Evolutionary conservation across 2,797 vertebrate genomes (phyloP).

Genomic region (Rhyacichthys aspro): DNA sequence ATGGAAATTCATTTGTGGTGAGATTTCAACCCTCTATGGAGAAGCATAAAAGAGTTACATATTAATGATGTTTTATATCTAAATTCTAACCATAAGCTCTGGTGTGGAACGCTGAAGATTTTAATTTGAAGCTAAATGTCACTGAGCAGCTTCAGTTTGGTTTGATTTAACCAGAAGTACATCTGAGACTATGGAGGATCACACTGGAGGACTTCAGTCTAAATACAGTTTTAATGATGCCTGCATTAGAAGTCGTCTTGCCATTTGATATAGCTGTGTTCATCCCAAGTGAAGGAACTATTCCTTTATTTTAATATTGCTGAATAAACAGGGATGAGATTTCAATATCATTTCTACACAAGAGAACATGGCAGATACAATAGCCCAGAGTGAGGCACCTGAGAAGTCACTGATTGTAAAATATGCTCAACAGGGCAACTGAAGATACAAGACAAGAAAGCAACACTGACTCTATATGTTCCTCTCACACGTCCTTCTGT

Average conservation of each 20-base stretch:
- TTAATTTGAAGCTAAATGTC: conserved; percentile 20
- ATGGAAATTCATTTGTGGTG: conserved; percentile 9
- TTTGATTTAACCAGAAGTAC: conserved; percentile 25
- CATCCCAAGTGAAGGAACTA: too few relatives aligned
- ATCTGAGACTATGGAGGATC: conserved; percentile 13
- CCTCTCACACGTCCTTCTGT: background rate
- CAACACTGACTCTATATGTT: background rate
- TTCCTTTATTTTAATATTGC: too few relatives aligned
- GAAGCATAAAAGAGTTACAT: background rate
- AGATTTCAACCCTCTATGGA: background rate
- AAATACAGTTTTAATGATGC: conserved; percentile 20
- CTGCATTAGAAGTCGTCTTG: background rate
- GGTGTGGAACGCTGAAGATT: conserved; percentile 20
- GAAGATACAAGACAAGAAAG: too few relatives aligned
- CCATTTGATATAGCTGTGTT: too few relatives aligned
- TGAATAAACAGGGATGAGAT: too few relatives aligned
- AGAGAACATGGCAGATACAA: too few relatives aligned
- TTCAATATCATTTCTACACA: too few relatives aligned
- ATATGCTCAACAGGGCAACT: too few relatives aligned
- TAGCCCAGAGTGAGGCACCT: too few relatives aligned
- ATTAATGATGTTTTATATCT: background rate
- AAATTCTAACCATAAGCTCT: background rate
- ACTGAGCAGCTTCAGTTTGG: conserved; percentile 8
- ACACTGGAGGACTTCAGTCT: conserved; percentile 23
- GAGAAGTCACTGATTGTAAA: too few relatives aligned